Base-by-base conservation (phyloP, 2,888 invertebrate genomes). In the Phalera bucephala region DNA sequence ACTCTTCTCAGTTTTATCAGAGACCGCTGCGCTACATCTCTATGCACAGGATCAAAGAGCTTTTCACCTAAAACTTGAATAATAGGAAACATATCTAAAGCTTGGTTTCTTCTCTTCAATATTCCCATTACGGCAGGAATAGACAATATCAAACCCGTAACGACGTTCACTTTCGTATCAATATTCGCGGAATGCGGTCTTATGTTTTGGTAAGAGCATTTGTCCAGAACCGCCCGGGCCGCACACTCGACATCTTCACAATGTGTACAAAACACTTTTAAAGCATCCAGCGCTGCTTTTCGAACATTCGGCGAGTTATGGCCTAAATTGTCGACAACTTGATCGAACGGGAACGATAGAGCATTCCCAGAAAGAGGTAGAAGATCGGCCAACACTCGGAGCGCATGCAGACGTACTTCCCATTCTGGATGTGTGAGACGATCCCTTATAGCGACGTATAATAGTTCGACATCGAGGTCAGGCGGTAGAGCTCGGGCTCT, bases 331-430 rank as follows among this genome's bases (percentile, higher is more conserved):
- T 93, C 92, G 17, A 96, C 92, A 33, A 96, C 88, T 70, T 94
- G 94, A 23, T 93, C 92, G 87, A 95, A 93, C 37, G 94, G 92
- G 40, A 91, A 90, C 52, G 96, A 94, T 9, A 96, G 90, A 33
- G 92, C 91, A 31, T 92, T 91, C 25, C 92, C 92, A 46, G 95
- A 91, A 23, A 95, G 93, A 2, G 95, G 95, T 30, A 96, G 86
- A 1, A 96, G 92, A 77, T 96, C 96, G 15, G 93, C 93, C 21
- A 96, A 91, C 5, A 96, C 95, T 33, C 95, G 83, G 3, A 96
- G 83, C 14, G 96, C 95, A 74, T 96, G 95, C 50, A 95, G 94
- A 6, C 96, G 92, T 20, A 96, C 95, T 79, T 95, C 95, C 93
- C 95, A 94, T 74, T 96, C 96, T 1, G 95, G 94, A 72, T 95